Evolutionary conservation across 2,888 invertebrate genomes (phyloP), one percentile per base, ranked within the genome.

Genomic region (Lymantria monacha): DNA sequence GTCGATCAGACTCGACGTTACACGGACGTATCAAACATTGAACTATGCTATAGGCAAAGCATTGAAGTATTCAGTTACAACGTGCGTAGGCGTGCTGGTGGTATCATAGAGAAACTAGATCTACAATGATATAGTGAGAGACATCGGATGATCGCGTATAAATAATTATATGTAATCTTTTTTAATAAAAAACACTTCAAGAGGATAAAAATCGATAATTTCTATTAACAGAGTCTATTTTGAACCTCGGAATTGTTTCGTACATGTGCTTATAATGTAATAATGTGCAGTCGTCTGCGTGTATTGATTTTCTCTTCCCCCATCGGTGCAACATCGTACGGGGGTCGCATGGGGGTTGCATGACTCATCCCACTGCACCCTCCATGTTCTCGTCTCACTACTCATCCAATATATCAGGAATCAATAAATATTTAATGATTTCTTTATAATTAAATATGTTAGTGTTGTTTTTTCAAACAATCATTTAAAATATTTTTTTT

Each of bases 261-360:
- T 33, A 33, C 7, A 33, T 22, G 5, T 22, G 22, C 22, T 22
- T 22, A 22, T 22, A 22, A 22, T 22, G 7, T 33, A 10, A 8
- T 10, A 33, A 5, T 10, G 33, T 64, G 63, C 69, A 63, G 57
- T 55, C 59, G 68, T 70, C 73, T 74, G 67, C 54, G 49, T 49
- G 64, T 74, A 74, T 74, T 67, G 74, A 74, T 74, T 69, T 68
- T 55, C 41, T 47, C 51, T 30, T 58, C 52, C 52, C 55, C 61
- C 52, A 51, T 30, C 22, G 43, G 13, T 13, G 37, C 51, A 44
- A 61, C 49, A 57, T 56, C 53, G 58, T 45, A 44, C 46, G 45
- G 52, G 14, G 36, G 42, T 45, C 45, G 33, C 33, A 11, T 46
- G 41, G 48, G 41, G 10, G 14, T 42, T 15, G 30, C 40, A 30